Evolutionary conservation across 2,888 invertebrate genomes (phyloP).

Genomic region (Sminthurides aquaticus): DNA sequence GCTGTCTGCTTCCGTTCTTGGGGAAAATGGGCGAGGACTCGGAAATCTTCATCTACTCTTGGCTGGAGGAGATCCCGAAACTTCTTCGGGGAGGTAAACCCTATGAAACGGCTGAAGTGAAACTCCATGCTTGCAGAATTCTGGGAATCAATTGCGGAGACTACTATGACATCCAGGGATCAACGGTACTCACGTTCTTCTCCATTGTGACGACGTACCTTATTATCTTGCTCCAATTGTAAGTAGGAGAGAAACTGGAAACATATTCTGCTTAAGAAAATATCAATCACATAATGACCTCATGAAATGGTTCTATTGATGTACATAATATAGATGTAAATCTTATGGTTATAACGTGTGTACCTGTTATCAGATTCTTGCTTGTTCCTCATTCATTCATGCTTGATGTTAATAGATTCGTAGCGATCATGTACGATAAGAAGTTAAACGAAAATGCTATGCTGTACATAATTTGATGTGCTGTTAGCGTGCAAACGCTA

Average conservation of each 20-base stretch:
- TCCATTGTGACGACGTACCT: conserved; percentile 40
- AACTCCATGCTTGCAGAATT: conserved; percentile 40
- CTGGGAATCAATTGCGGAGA: conserved; percentile 42
- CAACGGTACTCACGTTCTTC: conserved; percentile 40
- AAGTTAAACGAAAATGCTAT: too few relatives aligned
- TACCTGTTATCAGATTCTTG: too few relatives aligned
- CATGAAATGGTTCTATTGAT: too few relatives aligned
- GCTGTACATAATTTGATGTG: too few relatives aligned
- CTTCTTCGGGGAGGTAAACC: conserved; percentile 39
- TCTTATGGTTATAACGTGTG: too few relatives aligned
- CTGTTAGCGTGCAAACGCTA: too few relatives aligned
- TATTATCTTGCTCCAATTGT: conserved; percentile 38
- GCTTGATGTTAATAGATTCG: too few relatives aligned
- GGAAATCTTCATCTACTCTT: conserved; percentile 42
- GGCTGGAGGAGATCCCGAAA: conserved; percentile 42
- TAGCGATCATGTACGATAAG: too few relatives aligned
- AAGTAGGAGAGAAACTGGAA: conserved; percentile 16
- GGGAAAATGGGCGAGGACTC: conserved; percentile 41
- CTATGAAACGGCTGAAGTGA: conserved; percentile 41
- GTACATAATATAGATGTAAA: too few relatives aligned
- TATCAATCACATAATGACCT: not conserved
- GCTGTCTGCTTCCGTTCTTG: conserved; percentile 38
- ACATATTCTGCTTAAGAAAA: not conserved
- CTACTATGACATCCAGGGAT: conserved; percentile 40
- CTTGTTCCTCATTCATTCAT: too few relatives aligned